Evolutionary conservation across 2,113 vertebrate species (phyloP), one percentile per base, ranked within the genome.

Genomic region (Promerops cafer): DNA sequence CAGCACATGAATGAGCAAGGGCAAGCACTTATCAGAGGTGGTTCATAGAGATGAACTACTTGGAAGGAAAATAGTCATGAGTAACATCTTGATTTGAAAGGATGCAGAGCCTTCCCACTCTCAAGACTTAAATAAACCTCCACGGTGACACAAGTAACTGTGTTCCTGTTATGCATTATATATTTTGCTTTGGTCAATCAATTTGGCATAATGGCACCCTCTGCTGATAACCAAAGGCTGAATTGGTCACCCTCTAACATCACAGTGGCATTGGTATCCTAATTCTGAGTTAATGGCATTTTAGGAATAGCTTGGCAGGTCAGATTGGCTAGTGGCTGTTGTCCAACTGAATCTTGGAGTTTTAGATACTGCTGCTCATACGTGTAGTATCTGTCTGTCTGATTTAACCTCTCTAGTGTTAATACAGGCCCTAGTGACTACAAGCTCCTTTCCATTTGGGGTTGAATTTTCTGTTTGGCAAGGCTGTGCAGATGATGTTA

Each of bases 1-100:
- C n/a, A 60, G 56, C 1, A 2, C 16, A 4, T 10, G 21, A 71
- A 57, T 1, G 8, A 89, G 69, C 35, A 52, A 49, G 33, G 0
- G 0, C 33, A 22, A 23, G 9, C 17, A 1, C 13, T 39, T 54
- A 6, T 26, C 53, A 27, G 69, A 82, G 78, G 8, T 30, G 52
- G 50, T 20, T 53, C 49, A 14, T 72, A 28, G 28, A 68, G 30
- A 27, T 44, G 31, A 64, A 23, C 37, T 64, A 31, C 61, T 80
- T 39, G 47, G 40, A 71, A 71, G 44, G n/a, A 82, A 90, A 95
- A 31, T 4, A 52, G 24, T 18, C 18, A 18, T 56, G 64, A 45
- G 26, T 56, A 61, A 50, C 3, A 1, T 50, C 77, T 74, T 71
- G 33, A 35, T 65, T 59, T 40, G 33, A 49, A 63, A 89, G 53